These are phyloP conservation scores for Macroteleia sp. DNA, from an alignment of 2,888 invertebrate species.

Conservation along the genomic window DNA sequence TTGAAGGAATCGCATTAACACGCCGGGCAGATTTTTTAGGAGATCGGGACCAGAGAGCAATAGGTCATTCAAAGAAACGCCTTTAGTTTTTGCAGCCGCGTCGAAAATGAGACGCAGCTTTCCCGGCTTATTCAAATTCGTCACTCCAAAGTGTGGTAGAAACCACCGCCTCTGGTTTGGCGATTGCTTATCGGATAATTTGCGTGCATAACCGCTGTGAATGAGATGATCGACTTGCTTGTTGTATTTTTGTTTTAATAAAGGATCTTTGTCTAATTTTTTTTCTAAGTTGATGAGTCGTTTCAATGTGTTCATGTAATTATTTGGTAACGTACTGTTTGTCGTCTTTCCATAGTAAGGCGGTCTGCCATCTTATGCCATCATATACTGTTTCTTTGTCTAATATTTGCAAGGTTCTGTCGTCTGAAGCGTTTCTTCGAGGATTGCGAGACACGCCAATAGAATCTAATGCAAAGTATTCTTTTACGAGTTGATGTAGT, in stretches of 20 bases:
- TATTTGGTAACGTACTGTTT: background rate
- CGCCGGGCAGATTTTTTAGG: slow-evolving; percentile 72
- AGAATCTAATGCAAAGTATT: slow-evolving; percentile 2
- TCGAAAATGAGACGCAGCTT: slow-evolving; percentile 72
- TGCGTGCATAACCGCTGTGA: background rate
- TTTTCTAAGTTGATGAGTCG: slow-evolving; percentile 66
- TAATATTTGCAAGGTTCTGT: background rate
- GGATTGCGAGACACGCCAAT: slow-evolving; percentile 14
- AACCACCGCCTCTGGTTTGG: slow-evolving; percentile 11
- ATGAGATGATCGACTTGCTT: slow-evolving; percentile 16
- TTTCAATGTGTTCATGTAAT: slow-evolving; percentile 42
- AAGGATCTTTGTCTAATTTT: background rate
- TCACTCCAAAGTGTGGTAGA: slow-evolving; percentile 66
- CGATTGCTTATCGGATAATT: background rate
- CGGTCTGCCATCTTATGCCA: slow-evolving; percentile 23
- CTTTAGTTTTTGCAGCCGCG: too few species aligned
- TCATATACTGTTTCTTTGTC: slow-evolving; percentile 1
- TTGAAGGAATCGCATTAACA: too few species aligned
- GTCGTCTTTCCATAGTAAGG: slow-evolving; percentile 20
- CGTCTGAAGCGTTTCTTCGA: background rate
- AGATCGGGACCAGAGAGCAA: slow-evolving; percentile 75
- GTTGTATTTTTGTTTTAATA: slow-evolving; percentile 8
- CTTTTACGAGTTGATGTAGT: background rate
- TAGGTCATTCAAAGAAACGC: slow-evolving; percentile 67
- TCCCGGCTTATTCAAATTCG: slow-evolving; percentile 63